Conservation (phyloP, 2,888 invertebrate species). For the Callyntrura guangdongensis region DNA sequence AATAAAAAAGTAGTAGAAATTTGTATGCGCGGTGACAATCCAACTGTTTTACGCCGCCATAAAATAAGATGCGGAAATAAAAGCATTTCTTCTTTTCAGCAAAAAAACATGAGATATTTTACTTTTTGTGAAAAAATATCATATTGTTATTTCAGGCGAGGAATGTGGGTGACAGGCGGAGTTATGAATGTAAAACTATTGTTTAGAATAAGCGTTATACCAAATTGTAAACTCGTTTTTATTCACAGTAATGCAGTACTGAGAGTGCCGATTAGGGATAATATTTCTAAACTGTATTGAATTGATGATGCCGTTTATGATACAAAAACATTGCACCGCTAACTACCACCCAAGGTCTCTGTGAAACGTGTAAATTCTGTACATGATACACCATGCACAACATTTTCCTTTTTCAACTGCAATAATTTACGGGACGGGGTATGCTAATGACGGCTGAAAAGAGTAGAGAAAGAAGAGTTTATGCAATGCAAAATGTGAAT, state of each 20-base stretch:
- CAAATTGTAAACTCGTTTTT: no score
- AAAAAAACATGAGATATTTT: neutral
- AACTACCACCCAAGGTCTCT: slow-evolving; percentile 11
- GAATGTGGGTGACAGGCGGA: slow-evolving; percentile 13
- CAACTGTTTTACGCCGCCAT: neutral
- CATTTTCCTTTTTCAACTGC: slow-evolving; percentile 22
- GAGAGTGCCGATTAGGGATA: no score
- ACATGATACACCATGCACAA: neutral
- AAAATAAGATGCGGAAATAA: neutral
- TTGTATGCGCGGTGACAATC: neutral
- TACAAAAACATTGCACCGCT: slow-evolving; percentile 4
- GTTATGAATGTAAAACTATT: neutral
- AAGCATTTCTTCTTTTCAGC: neutral
- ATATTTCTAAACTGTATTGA: neutral
- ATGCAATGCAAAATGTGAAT: neutral
- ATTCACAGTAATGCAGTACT: no score
- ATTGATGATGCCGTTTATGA: no score
- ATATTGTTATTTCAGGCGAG: neutral
- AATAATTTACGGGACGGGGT: slow-evolving; percentile 82
- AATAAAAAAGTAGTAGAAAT: slow-evolving; percentile 1
- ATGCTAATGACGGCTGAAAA: slow-evolving; percentile 84
- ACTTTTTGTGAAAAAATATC: neutral
- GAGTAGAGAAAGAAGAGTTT: slow-evolving; percentile 47
- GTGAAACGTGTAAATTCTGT: neutral
- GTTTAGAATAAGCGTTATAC: no score